These are phyloP conservation scores for Struthio camelus DNA, from an alignment of 2,113 vertebrate species.

Conservation along the genomic window DNA sequence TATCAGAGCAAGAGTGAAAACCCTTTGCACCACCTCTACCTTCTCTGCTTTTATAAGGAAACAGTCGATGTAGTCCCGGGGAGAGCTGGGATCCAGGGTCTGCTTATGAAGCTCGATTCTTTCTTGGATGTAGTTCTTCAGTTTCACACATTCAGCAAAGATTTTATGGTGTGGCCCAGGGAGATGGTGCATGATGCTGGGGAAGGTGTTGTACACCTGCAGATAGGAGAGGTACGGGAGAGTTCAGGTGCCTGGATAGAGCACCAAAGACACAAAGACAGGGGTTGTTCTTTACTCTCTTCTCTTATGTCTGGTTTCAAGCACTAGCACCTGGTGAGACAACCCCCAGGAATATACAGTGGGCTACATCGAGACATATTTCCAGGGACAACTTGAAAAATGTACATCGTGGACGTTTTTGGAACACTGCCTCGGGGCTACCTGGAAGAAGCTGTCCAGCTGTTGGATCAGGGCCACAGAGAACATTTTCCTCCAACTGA, in stretches of 20 bases:
- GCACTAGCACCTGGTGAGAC: not conserved
- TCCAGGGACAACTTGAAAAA: not conserved
- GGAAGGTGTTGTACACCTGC: constrained; percentile 69
- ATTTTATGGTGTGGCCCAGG: constrained; percentile 59
- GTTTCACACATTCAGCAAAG: constrained; percentile 12
- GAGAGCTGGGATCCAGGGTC: constrained; percentile 53
- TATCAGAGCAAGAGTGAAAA: not conserved
- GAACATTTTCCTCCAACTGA: not conserved
- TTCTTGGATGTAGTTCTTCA: constrained; percentile 50
- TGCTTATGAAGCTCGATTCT: constrained; percentile 35
- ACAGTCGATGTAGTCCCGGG: constrained; percentile 69
- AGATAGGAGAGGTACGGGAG: not conserved
- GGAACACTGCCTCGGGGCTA: not conserved
- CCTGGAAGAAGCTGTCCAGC: not conserved
- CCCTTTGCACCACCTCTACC: not conserved
- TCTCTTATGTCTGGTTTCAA: not conserved
- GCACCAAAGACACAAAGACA: not conserved
- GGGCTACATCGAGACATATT: not conserved
- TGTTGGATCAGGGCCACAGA: not conserved
- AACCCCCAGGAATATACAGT: not conserved
- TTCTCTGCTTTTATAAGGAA: constrained; percentile 65
- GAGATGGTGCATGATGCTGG: constrained; percentile 51
- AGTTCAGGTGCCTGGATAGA: not conserved
- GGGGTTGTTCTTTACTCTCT: not conserved
- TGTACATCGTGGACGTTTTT: not conserved